Conservation (phyloP, 2,888 invertebrate species). For the Aradus depressus region DNA sequence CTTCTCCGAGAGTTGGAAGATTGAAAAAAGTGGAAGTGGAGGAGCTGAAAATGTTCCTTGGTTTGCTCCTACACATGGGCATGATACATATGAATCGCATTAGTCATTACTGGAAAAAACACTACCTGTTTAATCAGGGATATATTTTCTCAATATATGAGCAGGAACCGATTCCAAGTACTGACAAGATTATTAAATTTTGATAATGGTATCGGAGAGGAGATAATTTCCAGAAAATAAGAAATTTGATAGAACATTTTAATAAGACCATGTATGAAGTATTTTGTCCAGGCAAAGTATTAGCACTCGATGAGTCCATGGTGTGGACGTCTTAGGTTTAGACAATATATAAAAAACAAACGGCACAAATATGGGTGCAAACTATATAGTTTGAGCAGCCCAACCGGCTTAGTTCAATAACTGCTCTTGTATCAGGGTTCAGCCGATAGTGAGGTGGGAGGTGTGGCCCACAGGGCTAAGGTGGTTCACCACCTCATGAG, state of each 20-base stretch:
- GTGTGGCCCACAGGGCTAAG: constrained; percentile 30
- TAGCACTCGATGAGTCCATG: constrained; percentile 24
- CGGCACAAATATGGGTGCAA: constrained; percentile 33
- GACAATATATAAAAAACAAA: constrained; percentile 34
- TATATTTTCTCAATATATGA: not conserved
- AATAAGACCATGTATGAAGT: constrained; percentile 22
- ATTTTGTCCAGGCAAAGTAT: constrained; percentile 22
- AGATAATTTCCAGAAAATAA: no score
- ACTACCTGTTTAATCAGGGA: not conserved
- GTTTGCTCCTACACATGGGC: constrained; percentile 5
- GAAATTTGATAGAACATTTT: constrained; percentile 27
- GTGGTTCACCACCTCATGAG: constrained; percentile 33
- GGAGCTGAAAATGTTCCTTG: constrained; percentile 7
- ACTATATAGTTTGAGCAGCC: constrained; percentile 33
- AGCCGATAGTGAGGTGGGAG: constrained; percentile 19
- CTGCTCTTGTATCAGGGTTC: constrained; percentile 1
- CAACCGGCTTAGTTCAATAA: constrained; percentile 28
- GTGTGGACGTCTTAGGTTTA: constrained; percentile 32
- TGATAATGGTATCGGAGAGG: no score
- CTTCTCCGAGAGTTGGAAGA: not conserved
- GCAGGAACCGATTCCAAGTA: constrained; percentile 5
- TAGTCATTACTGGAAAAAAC: constrained; percentile 15
- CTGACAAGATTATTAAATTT: not conserved
- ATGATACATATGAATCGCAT: constrained; percentile 13
- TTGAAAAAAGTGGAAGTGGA: not conserved